Base-by-base conservation (phyloP, 1,140 invertebrate genomes). In the Magallana gigas region DNA sequence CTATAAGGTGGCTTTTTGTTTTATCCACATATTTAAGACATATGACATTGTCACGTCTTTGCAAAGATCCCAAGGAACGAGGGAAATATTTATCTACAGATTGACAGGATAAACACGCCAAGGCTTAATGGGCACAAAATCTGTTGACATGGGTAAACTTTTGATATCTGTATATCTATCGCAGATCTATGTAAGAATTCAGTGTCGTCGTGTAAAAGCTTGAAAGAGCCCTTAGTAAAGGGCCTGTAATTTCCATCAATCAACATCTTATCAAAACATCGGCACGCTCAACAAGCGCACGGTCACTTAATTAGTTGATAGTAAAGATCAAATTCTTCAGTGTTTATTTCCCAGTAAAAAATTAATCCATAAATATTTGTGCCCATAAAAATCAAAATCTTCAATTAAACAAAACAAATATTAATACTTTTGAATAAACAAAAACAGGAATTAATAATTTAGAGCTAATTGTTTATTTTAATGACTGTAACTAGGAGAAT, bases 71-170 rank as follows among this genome's bases (percentile, higher is more conserved):
- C 11, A 12, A 62, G 60, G 60, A 62, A 62, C 14, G 23, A 48
- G 68, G 68, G 23, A 76, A 76, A 76, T 76, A 76, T 76, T 76
- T 76, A 29, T 76, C 18, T 29, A 11, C 36, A 29, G 68, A 36
- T 18, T 23, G 23, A 76, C 18, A 76, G 5, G 68, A 68, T 8
- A 68, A 23, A 68, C 16, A 68, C n/a, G 5, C 8, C 9, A 48
- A 18, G 9, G 8, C n/a, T n/a, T 68, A 23, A 68, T 8, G 8
- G 18, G 23, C n/a, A 68, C 64, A 29, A 29, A 18, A 76, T 1
- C 5, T 36, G 23, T 18, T 76, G 68, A 76, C 68, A 76, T 29
- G 11, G 8, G 12, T 23, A 76, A 9, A 76, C 18, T 76, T 29
- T 76, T 36, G 68, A 76, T 76, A 29, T 48, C 36, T 48, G 36